Evolutionary conservation across 2,888 invertebrate genomes (phyloP), one percentile per base, ranked within the genome.

Genomic region (Anorthoa munda): DNA sequence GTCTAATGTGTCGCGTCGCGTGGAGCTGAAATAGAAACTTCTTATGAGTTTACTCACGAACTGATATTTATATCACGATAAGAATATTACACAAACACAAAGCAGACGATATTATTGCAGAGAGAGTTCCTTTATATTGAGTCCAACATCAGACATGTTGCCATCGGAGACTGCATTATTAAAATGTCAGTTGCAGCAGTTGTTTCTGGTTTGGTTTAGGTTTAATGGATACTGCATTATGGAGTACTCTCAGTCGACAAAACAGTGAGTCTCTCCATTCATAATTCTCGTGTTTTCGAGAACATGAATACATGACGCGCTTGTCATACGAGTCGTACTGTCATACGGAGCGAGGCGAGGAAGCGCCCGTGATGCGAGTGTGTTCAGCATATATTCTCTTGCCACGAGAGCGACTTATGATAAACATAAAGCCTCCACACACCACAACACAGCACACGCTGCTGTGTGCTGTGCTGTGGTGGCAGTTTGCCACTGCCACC

Each of bases 251-350:
- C 63, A 59, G 50, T 56, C 26, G 48, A 23, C 31, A 74, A 50
- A 60, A 60, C 64, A 61, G 45, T 13, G 64, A 64, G 39, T 39
- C 45, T 58, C 31, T 66, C 45, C 67, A 70, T 79, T 83, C 58
- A 68, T 59, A 74, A 63, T 70, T 67, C 65, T 68, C 60, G 45
- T 70, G 69, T 67, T 73, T 58, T 79, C 21, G 58, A 68, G 66
- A 50, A 75, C 59, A 71, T 86, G 77, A 75, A 84, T 85, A 65
- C 46, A 46, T 75, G 75, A 75, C 64, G 53, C 45, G 59, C 61
- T 23, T 48, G 31, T 67, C 60, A 23, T 61, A 64, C 56, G 15
- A 21, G 56, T 18, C 45, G 13, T 13, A 39, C 15, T 12, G 3
- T 18, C 23, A 31, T 18, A 15, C 21, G 48, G 48, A 60, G 60